Evolutionary conservation across 2,888 invertebrate species (phyloP).

Genomic region (Parascotia fuliginaria): DNA sequence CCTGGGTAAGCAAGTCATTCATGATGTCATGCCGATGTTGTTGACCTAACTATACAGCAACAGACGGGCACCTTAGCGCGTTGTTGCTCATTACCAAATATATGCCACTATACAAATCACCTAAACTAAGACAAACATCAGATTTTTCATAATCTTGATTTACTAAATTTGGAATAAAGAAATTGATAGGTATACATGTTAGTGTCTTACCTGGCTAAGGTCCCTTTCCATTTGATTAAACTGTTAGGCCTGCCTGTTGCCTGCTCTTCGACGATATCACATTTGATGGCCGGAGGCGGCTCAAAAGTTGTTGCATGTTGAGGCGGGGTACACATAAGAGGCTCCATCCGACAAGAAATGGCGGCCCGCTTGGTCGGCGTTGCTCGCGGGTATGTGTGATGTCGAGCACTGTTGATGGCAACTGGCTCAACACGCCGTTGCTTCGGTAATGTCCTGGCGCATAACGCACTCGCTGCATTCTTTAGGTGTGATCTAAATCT

Average conservation of each 20-base stretch:
- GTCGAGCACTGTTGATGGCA: conserved; percentile 62
- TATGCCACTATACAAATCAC: conserved; percentile 10
- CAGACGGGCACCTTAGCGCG: conserved; percentile 40
- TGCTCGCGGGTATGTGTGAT: conserved; percentile 77
- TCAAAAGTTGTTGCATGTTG: conserved; percentile 53
- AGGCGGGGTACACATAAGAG: conserved; percentile 58
- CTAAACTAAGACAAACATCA: conserved; percentile 19
- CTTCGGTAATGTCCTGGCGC: conserved; percentile 79
- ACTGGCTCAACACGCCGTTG: conserved; percentile 70
- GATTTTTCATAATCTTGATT: conserved; percentile 6
- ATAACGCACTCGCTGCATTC: conserved; percentile 79
- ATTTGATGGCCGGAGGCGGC: conserved; percentile 52
- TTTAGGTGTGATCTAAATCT: conserved; percentile 78
- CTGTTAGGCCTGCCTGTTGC: conserved; percentile 56
- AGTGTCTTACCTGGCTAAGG: conserved; percentile 71
- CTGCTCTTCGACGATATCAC: conserved; percentile 51
- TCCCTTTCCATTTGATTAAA: conserved; percentile 68
- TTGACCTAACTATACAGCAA: conserved; percentile 74
- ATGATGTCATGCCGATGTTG: conserved; percentile 80
- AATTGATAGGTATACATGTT: neutral
- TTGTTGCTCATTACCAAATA: conserved; percentile 42
- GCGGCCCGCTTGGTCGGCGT: conserved; percentile 71
- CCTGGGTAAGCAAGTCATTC: conserved; percentile 70
- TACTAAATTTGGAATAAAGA: neutral
- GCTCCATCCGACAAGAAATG: conserved; percentile 73